Evolutionary conservation across 2,797 vertebrate species (phyloP), one percentile per base, ranked within the genome.

Genomic region (Brachyrhaphis roseni): DNA sequence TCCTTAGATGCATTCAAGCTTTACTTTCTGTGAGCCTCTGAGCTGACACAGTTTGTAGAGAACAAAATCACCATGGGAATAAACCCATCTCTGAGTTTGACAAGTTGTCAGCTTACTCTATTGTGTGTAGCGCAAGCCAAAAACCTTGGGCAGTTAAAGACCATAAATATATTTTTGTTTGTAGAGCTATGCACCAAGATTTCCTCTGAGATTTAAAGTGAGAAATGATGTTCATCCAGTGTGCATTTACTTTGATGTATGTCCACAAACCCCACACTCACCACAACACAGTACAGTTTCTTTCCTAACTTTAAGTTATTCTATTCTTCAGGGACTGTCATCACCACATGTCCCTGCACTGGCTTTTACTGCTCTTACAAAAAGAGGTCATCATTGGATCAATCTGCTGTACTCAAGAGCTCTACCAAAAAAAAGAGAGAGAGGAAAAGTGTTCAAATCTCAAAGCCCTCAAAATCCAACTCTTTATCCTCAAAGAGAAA

Each of bases 351-450:
- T 90, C 80, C 80, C 84, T 83, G 75, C 46, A 80, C 79, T 78
- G 73, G 78, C 71, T 88, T 85, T 75, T 51, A 75, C 59, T 1
- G 31, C 77, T 82, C 83, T 81, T 84, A 90, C 80, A 85, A 89
- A 92, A 92, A 87, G 82, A 92, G 90, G 86, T 87, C 90, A 93
- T 89, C 66, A 76, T 78, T 83, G 80, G 75, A 86, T 80, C 80
- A 90, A 81, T 78, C 76, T 3, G 26, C 78, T 87, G 72, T 81
- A 79, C 80, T 91, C 79, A 84, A 34, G 79, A 57, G 75, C 76
- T 77, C 72, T n/a, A 47, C 0, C 47, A 46, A 75, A 70, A 68
- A 12, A 47, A 18, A 46, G 0, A 46, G 3, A 80, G 88, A 78
- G 84, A 86, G 75, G 83, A 88, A 62, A 28, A 78, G 74, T 90